Base-by-base conservation (phyloP, 2,113 vertebrate species). In the Phrynosoma blainvillii region DNA sequence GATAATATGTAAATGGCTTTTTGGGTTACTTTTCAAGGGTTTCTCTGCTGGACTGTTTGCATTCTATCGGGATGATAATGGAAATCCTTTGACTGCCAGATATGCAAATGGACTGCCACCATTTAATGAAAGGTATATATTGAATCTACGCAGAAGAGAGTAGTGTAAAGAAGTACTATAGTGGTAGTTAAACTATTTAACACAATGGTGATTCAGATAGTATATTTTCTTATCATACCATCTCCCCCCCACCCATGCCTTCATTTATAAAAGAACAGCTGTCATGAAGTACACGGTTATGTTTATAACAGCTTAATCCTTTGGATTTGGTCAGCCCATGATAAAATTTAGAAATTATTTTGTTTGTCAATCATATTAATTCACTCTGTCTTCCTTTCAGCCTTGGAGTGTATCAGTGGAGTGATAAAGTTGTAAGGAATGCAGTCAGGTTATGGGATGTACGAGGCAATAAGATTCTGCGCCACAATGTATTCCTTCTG, bases 21-120 rank as follows among this genome's bases (percentile, higher is more conserved):
- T 36, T 90, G 84, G 56, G 74, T 94, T 88, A 82, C 86, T 32
- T 94, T 77, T 59, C 59, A 71, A 99, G 99, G 99, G 99, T 12
- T 99, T 99, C 93, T 99, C 99, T 23, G 99, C 99, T 14, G 98
- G 99, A 18, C 96, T 99, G 0, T 99, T 99, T 94, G 99, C 99
- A 4, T 99, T 99, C 95, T 99, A 98, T 94, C 98, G 97, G 56
- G 97, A 99, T 86, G 97, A 98, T 78, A 96, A 98, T 68, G 99
- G 98, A 75, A 98, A 97, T 89, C 99, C 99, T 90, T 94, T 99
- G 93, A 99, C 99, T 2, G 94, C 97, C 87, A 98, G 98, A 94
- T 98, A 97, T 40, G 96, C 97, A 86, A 98, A 98, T 89, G 99
- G 99, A 73, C 97, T 99, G 59, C 99, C 99, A 1, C 95, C 97